Evolutionary conservation across 2,113 vertebrate genomes (phyloP).

Genomic region (Indicator indicator): DNA sequence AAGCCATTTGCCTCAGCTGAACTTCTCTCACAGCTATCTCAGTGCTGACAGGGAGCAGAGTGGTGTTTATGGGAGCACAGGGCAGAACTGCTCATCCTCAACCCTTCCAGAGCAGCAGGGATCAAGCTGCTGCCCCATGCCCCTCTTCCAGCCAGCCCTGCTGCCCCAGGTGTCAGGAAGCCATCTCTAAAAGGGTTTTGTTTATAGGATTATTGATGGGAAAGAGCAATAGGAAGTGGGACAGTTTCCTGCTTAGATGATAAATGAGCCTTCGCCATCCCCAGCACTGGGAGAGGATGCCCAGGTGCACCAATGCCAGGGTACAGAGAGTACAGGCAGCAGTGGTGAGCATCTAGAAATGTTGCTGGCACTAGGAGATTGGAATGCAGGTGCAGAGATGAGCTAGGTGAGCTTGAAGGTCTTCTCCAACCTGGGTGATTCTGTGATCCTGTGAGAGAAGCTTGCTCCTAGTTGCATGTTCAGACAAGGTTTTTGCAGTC

Average conservation of each 20-base stretch:
- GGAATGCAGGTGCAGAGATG: not conserved
- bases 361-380: not conserved
- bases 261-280: not conserved
- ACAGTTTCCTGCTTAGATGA: not conserved
- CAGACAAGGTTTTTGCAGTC: not conserved
- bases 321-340: not conserved
- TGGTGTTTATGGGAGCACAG: not conserved
- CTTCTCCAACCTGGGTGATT: too few relatives aligned
- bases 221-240: not conserved
- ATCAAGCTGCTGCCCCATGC: rapidly evolving
- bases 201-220: not conserved
- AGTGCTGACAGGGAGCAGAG: not conserved
- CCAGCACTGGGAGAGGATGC: not conserved
- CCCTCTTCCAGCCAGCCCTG: not conserved
- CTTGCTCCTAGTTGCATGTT: not conserved
- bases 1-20: conserved; percentile 5
- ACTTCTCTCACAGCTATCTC: not conserved
- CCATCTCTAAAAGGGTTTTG: not conserved
- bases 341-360: not conserved
- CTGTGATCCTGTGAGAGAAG: not conserved
- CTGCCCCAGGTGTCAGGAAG: not conserved
- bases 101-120: not conserved
- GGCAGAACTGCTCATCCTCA: not conserved
- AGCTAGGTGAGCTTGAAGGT: too few relatives aligned
- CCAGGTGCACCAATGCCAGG: not conserved